Evolutionary conservation across 2,797 vertebrate species (phyloP).

Genomic region (Fratercula arctica): DNA sequence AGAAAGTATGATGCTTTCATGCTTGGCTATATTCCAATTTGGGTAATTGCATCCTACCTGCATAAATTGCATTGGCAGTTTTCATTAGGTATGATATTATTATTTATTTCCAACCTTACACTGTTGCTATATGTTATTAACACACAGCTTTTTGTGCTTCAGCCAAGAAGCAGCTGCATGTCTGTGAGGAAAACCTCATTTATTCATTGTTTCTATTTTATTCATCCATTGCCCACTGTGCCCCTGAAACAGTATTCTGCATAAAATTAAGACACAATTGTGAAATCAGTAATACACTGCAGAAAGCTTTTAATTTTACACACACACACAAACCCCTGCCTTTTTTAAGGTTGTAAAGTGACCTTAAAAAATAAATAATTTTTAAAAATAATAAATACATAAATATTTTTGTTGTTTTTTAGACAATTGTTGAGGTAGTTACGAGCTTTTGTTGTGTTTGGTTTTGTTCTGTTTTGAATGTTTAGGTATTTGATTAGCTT

Average conservation of each 20-base stretch:
- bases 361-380: rapidly evolving
- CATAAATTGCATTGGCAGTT: slow-evolving; percentile 28
- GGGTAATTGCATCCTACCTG: slow-evolving; percentile 17
- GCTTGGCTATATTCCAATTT: background rate
- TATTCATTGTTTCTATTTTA: background rate
- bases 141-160: background rate
- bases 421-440: background rate
- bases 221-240: background rate
- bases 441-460: background rate
- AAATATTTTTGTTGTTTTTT: background rate
- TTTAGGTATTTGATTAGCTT: background rate
- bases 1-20: background rate
- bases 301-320: background rate
- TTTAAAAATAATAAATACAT: background rate
- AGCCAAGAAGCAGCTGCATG: background rate
- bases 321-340: rapidly evolving
- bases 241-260: background rate
- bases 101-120: slow-evolving; percentile 13
- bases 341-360: background rate
- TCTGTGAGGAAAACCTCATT: background rate
- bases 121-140: background rate
- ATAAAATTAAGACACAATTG: background rate
- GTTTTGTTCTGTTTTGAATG: background rate
- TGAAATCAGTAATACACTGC: background rate
- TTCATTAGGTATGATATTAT: slow-evolving; percentile 25